These are phyloP conservation scores for Pachymerium ferrugineum DNA, from an alignment of 2,888 invertebrate genomes.

Conservation along the genomic window DNA sequence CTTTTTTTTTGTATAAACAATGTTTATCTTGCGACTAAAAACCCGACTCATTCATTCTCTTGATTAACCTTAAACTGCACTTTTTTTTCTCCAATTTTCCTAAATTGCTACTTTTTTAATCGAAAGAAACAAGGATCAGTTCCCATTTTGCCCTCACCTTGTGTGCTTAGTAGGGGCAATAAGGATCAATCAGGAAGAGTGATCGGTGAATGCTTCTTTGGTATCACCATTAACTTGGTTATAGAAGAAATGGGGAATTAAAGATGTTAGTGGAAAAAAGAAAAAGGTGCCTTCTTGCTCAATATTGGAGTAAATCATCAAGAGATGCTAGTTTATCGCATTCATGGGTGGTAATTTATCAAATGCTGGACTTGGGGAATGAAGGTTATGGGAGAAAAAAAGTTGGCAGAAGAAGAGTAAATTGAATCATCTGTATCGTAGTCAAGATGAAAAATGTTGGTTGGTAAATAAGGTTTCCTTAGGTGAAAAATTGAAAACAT, in stretches of 20 bases:
- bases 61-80: not conserved
- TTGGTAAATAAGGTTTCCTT: too few species aligned
- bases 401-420: not conserved
- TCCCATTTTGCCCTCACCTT: too few species aligned
- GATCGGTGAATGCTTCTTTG: not conserved
- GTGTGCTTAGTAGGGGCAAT: not conserved
- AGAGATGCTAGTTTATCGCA: slow-evolving; percentile 4
- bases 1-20: not conserved
- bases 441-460: slow-evolving; percentile 10
- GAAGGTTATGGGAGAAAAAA: not conserved
- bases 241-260: slow-evolving; percentile 2
- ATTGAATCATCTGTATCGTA: slow-evolving; percentile 1
- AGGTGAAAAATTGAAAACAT: not conserved
- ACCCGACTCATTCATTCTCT: not conserved
- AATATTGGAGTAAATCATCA: slow-evolving; percentile 14
- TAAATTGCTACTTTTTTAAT: too few species aligned
- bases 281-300: too few species aligned
- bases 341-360: slow-evolving; percentile 11
- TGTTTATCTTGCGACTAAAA: slow-evolving; percentile 10
- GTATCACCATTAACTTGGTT: not conserved
- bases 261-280: not conserved
- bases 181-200: slow-evolving; percentile 14
- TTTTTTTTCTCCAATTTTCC: too few species aligned
- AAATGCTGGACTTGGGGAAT: not conserved
- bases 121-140: too few species aligned